These are phyloP conservation scores for Polymixis flavicincta DNA, from an alignment of 2,888 invertebrate genomes.

Conservation along the genomic window DNA sequence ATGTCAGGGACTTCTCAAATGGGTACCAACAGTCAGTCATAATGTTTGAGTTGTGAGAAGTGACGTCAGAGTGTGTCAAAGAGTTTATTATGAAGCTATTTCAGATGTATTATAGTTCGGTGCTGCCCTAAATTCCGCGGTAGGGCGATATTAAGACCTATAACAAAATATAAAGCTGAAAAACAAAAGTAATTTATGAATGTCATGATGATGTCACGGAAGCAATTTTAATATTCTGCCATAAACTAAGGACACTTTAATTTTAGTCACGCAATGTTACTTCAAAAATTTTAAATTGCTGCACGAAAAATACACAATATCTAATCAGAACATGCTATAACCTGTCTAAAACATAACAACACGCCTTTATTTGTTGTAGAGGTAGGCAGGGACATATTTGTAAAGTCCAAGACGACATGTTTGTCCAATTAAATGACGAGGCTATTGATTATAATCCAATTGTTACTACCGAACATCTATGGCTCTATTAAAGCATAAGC, in stretches of 20 bases:
- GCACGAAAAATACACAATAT: background rate
- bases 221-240: constrained; percentile 19
- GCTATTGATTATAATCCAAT: background rate
- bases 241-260: constrained; percentile 15
- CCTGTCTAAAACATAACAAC: background rate
- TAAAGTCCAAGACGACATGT: background rate
- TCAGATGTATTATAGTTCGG: background rate
- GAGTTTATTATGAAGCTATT: background rate
- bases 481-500: background rate
- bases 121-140: background rate
- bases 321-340: background rate
- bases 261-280: constrained; percentile 32
- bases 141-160: too few species aligned
- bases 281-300: constrained; percentile 8
- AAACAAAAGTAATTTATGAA: constrained; percentile 7
- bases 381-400: background rate
- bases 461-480: background rate
- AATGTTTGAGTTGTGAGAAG: background rate
- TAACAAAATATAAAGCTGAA: too few species aligned
- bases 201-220: constrained; percentile 26
- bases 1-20: constrained; percentile 5
- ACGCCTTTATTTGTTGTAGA: background rate
- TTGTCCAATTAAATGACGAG: background rate
- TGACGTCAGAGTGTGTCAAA: background rate
- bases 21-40: background rate